Percentiles rank a stretch among this genome's conserved stretches.
phyloP scores from a whole-genome alignment of 1,140 invertebrate species.

The Carposina sasakii region DNA sequence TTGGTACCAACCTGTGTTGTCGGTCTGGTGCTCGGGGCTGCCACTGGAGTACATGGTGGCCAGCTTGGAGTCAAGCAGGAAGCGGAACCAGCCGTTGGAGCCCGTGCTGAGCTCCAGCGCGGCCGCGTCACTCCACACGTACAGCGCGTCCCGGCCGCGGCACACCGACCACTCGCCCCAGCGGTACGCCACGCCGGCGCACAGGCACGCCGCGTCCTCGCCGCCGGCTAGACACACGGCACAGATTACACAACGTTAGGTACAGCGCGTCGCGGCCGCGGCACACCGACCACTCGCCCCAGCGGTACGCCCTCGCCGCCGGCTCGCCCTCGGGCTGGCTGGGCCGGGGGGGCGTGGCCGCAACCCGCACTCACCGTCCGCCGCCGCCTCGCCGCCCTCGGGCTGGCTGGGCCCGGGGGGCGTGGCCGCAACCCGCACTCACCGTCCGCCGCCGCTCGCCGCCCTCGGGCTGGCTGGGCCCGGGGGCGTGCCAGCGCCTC shows the following conservation, averaged over 20 bases:
- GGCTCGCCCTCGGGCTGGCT: too few relatives aligned
- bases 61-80: constrained; percentile 96
- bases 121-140: constrained; percentile 83
- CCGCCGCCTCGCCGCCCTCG: too few relatives aligned
- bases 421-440: too few relatives aligned
- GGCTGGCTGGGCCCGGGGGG: too few relatives aligned
- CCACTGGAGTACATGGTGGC: constrained; percentile 99
- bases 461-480: too few relatives aligned
- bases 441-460: too few relatives aligned
- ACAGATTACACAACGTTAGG: neutral
- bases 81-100: constrained; percentile 98
- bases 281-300: too few relatives aligned
- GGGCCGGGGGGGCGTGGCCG: too few relatives aligned
- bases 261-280: too few relatives aligned
- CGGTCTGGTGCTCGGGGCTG: constrained; percentile 96
- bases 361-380: too few relatives aligned
- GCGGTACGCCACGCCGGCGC: neutral
- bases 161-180: constrained; percentile 3
- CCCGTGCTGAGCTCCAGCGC: constrained; percentile 98
- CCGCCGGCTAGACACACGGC: neutral
- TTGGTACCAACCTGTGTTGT: constrained; percentile 87
- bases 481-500: constrained; percentile 85
- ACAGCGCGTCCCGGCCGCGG: constrained; percentile 89
- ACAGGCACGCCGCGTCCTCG: constrained; percentile 1
- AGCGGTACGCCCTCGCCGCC: too few relatives aligned